These are phyloP conservation scores for Toxotes chatareus DNA, from an alignment of 2,113 vertebrate genomes.

Conservation along the genomic window DNA sequence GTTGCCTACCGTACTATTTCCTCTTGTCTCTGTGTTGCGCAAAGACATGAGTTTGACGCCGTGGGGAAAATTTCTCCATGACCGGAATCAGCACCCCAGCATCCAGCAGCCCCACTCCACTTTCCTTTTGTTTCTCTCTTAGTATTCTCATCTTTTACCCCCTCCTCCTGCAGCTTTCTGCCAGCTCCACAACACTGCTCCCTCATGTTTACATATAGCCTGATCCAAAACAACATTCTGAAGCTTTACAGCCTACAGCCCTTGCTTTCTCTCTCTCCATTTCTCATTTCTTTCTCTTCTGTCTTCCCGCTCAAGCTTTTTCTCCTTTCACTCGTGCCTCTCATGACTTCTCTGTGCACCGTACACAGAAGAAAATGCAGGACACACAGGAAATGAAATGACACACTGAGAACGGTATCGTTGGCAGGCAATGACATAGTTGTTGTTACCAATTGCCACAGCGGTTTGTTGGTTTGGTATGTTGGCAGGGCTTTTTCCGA, in stretches of 20 bases:
- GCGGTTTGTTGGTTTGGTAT: slow-evolving; percentile 3
- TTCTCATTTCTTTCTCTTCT: slow-evolving; percentile 14
- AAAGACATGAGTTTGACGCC: slow-evolving; percentile 56
- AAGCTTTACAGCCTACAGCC: slow-evolving; percentile 57
- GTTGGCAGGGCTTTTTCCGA: slow-evolving; percentile 19
- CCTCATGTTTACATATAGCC: slow-evolving; percentile 73
- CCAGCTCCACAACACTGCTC: slow-evolving; percentile 72
- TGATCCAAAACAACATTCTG: slow-evolving; percentile 64
- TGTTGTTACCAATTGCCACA: slow-evolving; percentile 20
- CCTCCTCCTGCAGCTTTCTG: slow-evolving; percentile 50
- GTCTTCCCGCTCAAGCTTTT: slow-evolving; percentile 12
- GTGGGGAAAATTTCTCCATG: slow-evolving; percentile 58
- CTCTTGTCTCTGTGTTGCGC: slow-evolving; percentile 39
- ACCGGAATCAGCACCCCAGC: slow-evolving; percentile 59
- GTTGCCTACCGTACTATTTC: slow-evolving; percentile 61
- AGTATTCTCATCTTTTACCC: slow-evolving; percentile 33
- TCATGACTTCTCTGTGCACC: slow-evolving; percentile 19
- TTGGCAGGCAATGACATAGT: slow-evolving; percentile 47
- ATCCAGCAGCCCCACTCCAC: slow-evolving; percentile 34
- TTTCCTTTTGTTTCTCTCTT: slow-evolving; percentile 49
- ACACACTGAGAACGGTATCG: slow-evolving; percentile 36
- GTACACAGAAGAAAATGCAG: slow-evolving; percentile 11
- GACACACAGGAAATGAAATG: slow-evolving; percentile 45
- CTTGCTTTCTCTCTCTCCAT: background rate
- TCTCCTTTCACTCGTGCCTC: slow-evolving; percentile 7